Percentiles rank a stretch among this genome's conserved stretches.
phyloP scores from a whole-genome alignment of 2,113 vertebrate genomes.

The Atlantisia rogersi region DNA sequence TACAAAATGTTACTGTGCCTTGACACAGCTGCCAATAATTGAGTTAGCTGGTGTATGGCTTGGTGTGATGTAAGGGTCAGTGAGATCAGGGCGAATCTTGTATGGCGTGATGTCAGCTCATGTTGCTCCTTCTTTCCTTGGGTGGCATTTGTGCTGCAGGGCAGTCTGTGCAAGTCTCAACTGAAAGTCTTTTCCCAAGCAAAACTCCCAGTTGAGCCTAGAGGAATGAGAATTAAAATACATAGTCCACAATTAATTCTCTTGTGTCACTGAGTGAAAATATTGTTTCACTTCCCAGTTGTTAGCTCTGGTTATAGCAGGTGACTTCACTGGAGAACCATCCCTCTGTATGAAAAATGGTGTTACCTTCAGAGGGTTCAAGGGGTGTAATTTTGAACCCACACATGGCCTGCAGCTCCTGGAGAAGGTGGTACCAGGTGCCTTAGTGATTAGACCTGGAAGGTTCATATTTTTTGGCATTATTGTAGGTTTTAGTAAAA shows the following conservation, averaged over 20 bases:
- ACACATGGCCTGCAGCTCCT: background rate
- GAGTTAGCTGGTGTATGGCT: background rate
- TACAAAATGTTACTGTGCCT: background rate
- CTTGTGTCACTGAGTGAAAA: background rate
- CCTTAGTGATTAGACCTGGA: background rate
- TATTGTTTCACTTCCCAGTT: background rate
- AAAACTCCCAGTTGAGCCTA: background rate
- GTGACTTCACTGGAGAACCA: background rate
- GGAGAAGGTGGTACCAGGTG: background rate
- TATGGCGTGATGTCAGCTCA: background rate
- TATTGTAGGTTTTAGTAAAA: background rate
- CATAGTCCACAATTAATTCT: background rate
- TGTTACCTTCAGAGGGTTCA: background rate
- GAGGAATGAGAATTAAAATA: background rate
- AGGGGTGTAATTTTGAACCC: background rate
- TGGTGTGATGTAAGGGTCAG: background rate
- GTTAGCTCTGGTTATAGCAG: background rate
- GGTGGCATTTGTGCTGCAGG: background rate
- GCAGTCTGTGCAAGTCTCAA: background rate
- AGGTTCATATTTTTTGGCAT: background rate
- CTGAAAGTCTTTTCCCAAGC: background rate
- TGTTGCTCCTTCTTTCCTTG: background rate
- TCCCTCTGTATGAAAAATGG: background rate
- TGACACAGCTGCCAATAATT: background rate
- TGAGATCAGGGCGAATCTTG: background rate